phyloP scores from a whole-genome alignment of 2,113 vertebrate genomes.

The Pantherophis guttatus region DNA sequence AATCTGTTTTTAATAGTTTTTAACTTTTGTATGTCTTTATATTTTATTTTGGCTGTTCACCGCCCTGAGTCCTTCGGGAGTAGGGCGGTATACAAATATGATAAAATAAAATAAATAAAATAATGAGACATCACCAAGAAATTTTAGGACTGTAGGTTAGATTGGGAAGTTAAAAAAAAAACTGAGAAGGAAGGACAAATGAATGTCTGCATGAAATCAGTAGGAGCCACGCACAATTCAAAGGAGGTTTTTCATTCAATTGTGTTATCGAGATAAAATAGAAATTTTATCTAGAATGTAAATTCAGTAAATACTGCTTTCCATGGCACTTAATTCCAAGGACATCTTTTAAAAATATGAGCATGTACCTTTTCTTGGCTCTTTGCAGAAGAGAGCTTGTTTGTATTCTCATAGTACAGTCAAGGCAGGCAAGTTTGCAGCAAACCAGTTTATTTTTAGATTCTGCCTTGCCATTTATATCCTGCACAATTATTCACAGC shows the following conservation, averaged over 20 bases:
- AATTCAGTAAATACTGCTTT: conserved; percentile 8
- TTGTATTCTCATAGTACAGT: conserved; percentile 88
- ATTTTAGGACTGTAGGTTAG: neutral
- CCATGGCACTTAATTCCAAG: conserved; percentile 16
- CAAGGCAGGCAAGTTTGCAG: conserved; percentile 87
- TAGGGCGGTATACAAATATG: too few species aligned
- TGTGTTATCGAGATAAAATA: conserved; percentile 13
- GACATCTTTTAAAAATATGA: conserved; percentile 24
- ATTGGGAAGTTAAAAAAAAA: neutral
- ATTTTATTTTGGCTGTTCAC: too few species aligned
- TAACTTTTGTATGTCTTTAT: too few species aligned
- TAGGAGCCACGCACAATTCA: neutral
- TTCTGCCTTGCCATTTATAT: conserved; percentile 89
- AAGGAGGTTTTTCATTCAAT: neutral
- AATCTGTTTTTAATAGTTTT: too few species aligned
- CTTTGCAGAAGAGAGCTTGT: conserved; percentile 64
- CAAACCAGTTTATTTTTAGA: conserved; percentile 76
- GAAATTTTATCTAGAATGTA: neutral
- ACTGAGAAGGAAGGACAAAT: neutral
- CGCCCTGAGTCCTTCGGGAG: too few species aligned
- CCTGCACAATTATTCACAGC: conserved; percentile 83
- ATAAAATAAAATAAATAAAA: too few species aligned
- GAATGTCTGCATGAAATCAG: neutral
- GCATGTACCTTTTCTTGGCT: conserved; percentile 35
- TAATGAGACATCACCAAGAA: neutral